phyloP scores from a whole-genome alignment of 2,113 vertebrate species.

The Tenebrosternarchus preto region DNA sequence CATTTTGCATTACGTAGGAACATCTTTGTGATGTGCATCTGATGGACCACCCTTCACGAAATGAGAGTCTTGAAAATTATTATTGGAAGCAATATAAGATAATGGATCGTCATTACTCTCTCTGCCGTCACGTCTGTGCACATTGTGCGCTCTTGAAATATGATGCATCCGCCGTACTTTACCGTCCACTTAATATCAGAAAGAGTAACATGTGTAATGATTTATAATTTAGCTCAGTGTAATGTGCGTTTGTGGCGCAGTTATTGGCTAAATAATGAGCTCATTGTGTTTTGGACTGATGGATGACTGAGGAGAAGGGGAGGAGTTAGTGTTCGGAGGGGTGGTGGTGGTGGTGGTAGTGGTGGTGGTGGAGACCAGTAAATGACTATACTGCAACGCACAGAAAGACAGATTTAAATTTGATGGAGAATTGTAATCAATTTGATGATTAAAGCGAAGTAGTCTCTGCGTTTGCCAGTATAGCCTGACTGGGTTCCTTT shows the following conservation, averaged over 20 bases:
- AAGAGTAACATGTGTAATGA: constrained; percentile 51
- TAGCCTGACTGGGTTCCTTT: not conserved
- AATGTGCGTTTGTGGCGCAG: constrained; percentile 52
- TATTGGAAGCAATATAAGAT: constrained; percentile 62
- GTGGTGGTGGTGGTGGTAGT: not conserved
- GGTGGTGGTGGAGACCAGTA: not conserved
- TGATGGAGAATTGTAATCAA: not conserved
- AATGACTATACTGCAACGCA: not conserved
- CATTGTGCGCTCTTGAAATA: constrained; percentile 59
- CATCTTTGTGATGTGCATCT: constrained; percentile 53
- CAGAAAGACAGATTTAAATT: not conserved
- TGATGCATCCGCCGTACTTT: constrained; percentile 57
- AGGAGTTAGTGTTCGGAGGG: constrained; percentile 26
- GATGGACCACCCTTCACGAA: constrained; percentile 56
- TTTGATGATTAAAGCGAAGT: not conserved
- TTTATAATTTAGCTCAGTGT: constrained; percentile 56
- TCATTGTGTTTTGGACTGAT: constrained; percentile 55
- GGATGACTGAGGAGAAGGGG: constrained; percentile 29
- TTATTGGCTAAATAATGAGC: constrained; percentile 60
- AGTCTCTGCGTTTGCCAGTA: not conserved
- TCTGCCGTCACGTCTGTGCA: constrained; percentile 55
- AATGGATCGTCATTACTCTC: constrained; percentile 62
- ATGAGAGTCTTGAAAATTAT: constrained; percentile 60
- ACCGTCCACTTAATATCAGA: constrained; percentile 62
- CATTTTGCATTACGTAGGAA: constrained; percentile 58